Conservation (phyloP, 1,140 invertebrate genomes). For the Oryctes rhinoceros region DNA sequence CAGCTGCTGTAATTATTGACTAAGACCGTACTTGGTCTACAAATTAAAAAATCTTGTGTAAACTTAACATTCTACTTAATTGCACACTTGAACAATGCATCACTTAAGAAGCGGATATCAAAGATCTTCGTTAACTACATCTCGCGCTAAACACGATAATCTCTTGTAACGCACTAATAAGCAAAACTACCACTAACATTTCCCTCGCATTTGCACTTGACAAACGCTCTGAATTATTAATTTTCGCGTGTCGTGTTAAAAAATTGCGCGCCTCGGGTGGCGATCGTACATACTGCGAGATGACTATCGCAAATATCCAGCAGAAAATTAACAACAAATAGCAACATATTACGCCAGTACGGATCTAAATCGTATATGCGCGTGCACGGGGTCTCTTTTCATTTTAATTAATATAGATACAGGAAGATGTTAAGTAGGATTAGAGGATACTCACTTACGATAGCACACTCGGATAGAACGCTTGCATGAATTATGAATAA, state of each 20-base stretch:
- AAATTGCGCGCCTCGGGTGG: neutral
- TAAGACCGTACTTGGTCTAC: too few relatives aligned
- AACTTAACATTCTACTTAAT: too few relatives aligned
- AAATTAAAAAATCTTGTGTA: too few relatives aligned
- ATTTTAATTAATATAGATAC: neutral
- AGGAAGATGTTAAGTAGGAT: neutral
- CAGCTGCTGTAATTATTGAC: too few relatives aligned
- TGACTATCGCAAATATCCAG: neutral
- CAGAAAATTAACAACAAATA: neutral
- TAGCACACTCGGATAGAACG: neutral
- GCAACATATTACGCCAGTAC: neutral
- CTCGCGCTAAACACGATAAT: too few relatives aligned
- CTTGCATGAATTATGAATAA: neutral
- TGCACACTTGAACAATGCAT: too few relatives aligned
- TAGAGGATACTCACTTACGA: neutral
- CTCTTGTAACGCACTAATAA: too few relatives aligned
- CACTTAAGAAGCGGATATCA: too few relatives aligned
- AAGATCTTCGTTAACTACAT: too few relatives aligned
- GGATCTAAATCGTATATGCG: neutral
- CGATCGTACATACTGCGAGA: neutral
- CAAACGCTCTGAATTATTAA: constrained; percentile 6
- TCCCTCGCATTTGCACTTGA: neutral
- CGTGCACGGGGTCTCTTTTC: neutral
- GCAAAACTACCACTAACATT: neutral
- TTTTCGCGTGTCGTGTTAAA: neutral